Base-by-base conservation (phyloP, 2,888 invertebrate species). In the Hipparchia sbordonii region DNA sequence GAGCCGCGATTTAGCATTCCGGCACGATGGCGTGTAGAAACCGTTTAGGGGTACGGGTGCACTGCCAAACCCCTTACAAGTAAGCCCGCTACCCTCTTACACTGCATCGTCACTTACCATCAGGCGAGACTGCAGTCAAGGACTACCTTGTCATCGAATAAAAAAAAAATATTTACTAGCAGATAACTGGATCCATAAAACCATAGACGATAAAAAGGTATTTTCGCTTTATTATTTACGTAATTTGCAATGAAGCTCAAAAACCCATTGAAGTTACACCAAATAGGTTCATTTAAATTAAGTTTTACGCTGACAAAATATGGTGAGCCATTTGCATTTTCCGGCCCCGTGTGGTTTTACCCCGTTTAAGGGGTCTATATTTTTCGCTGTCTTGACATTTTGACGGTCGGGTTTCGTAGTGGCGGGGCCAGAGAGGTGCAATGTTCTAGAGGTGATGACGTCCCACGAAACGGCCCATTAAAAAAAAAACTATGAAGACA, bases 351-450 rank as follows among this genome's bases (percentile, higher is more conserved):
- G 76, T 76, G 78, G 79, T 79, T 79, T 78, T 76, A 77, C 78
- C 77, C 79, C 77, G 77, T 82, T 81, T 80, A 79, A 8, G 79
- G 79, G 80, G 80, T 75, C 81, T 79, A 84, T 83, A 82, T 82
- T 82, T 82, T 83, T 82, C 78, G 76, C 76, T 75, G 76, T 79
- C 79, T 79, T 82, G 82, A 82, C 82, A 79, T 81, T 82, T 80
- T 82, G 83, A 83, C 79, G 79, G 79, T 79, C 77, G 77, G 72
- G 71, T 80, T 23, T 77, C 78, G 78, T 72, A 77, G 65, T 77
- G 78, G 79, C 78, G 73, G 70, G 59, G 75, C 74, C 74, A 57
- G 23, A 57, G 57, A 57, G 57, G 57, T 57, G 23, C 8, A 0
- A 23, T 1, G 3, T 8, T 23, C 57, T 57, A 57, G 57, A 57